Evolutionary conservation across 1,140 invertebrate genomes (phyloP).

Genomic region (Eubasilissa regina): DNA sequence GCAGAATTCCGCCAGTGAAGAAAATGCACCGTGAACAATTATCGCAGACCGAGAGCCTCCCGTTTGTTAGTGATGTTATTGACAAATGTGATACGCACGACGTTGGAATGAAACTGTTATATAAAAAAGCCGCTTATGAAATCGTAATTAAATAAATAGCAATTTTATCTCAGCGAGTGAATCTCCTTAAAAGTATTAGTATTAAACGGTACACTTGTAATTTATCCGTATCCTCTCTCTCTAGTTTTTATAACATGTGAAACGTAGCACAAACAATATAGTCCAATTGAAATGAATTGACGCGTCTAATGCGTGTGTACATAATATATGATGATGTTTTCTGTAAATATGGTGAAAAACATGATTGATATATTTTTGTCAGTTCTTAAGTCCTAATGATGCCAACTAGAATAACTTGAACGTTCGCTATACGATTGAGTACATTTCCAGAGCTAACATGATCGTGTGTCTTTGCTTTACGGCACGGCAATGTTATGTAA

Average conservation of each 20-base stretch:
- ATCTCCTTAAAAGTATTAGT: constrained; percentile 31
- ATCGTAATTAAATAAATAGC: neutral
- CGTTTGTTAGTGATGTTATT: constrained; percentile 16
- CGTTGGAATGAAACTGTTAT: constrained; percentile 8
- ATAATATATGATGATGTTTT: constrained; percentile 16
- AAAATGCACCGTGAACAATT: constrained; percentile 21
- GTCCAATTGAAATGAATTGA: constrained; percentile 27
- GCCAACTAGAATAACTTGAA: constrained; percentile 26
- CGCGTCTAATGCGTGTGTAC: constrained; percentile 29
- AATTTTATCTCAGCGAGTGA: constrained; percentile 14
- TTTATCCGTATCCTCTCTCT: constrained; percentile 19
- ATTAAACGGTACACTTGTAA: neutral
- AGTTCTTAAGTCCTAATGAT: constrained; percentile 29
- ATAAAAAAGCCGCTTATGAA: constrained; percentile 32
- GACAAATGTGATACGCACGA: constrained; percentile 30
- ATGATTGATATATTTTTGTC: constrained; percentile 28
- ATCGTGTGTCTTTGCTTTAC: neutral
- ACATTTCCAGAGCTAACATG: neutral
- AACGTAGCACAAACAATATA: constrained; percentile 34
- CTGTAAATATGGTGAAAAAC: constrained; percentile 24
- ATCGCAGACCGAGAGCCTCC: constrained; percentile 2
- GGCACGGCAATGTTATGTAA: constrained; percentile 3
- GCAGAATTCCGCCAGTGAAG: constrained; percentile 30
- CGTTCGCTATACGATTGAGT: constrained; percentile 17
- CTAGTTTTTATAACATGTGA: constrained; percentile 37